These are phyloP conservation scores for Gallirallus australis DNA, from an alignment of 2,797 vertebrate genomes.

Conservation along the genomic window DNA sequence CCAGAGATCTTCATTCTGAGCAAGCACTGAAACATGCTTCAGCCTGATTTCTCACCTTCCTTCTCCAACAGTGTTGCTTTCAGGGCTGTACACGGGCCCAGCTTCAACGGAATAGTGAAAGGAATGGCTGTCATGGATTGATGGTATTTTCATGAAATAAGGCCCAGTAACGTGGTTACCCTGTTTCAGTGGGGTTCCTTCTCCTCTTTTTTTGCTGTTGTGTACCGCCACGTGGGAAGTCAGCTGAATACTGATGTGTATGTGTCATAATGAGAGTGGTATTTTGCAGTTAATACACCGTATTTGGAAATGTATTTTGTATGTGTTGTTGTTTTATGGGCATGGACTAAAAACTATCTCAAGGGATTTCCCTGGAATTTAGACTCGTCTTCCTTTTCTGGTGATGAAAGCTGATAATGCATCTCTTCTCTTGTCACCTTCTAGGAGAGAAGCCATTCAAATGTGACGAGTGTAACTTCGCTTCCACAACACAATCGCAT, in stretches of 20 bases:
- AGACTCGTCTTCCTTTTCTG: background rate
- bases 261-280: background rate
- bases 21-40: background rate
- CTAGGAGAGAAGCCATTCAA: constrained; percentile 97
- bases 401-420: background rate
- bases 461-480: constrained; percentile 96
- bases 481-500: constrained; percentile 97
- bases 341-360: background rate
- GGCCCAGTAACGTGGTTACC: background rate
- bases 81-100: background rate
- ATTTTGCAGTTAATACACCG: background rate
- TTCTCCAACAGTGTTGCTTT: background rate
- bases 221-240: background rate
- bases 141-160: background rate
- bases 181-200: background rate
- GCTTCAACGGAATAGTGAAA: background rate
- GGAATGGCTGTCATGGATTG: background rate
- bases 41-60: background rate
- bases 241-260: background rate
- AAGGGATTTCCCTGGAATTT: background rate
- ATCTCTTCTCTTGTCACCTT: constrained; percentile 46
- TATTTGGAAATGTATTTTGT: background rate
- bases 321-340: background rate
- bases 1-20: background rate
- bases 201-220: background rate